Percentiles rank a stretch among this genome's conserved stretches.
phyloP scores from a whole-genome alignment of 2,888 invertebrate species.

The Diadegma fenestrale region DNA sequence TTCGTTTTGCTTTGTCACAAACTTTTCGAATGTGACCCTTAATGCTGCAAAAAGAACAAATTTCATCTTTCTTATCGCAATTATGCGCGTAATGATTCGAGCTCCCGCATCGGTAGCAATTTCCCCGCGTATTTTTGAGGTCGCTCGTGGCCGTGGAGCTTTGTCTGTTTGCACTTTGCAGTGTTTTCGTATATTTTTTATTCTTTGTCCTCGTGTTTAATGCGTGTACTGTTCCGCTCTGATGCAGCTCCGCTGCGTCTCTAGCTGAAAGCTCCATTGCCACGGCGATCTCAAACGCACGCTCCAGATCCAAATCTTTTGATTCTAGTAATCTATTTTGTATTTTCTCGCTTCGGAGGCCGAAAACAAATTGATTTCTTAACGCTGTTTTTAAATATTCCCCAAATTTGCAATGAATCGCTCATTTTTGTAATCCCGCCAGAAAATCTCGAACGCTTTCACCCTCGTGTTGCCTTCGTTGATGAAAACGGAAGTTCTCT shows the following conservation, averaged over 20 bases:
- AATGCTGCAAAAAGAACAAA: constrained; percentile 30
- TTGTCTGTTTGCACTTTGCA: neutral
- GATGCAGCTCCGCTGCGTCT: constrained; percentile 71
- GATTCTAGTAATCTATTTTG: constrained; percentile 74
- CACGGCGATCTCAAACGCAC: constrained; percentile 71
- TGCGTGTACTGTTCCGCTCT: constrained; percentile 18
- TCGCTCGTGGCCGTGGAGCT: constrained; percentile 29
- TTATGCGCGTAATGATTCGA: constrained; percentile 23
- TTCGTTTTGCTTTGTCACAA: constrained; percentile 24
- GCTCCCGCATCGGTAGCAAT: constrained; percentile 39
- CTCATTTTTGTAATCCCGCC: too few species aligned
- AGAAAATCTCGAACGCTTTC: too few species aligned
- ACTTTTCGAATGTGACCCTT: constrained; percentile 37
- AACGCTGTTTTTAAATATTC: constrained; percentile 74
- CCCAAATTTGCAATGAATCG: too few species aligned
- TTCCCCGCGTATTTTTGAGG: constrained; percentile 10
- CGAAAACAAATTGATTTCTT: constrained; percentile 76
- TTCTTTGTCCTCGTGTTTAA: neutral
- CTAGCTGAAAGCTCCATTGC: constrained; percentile 72
- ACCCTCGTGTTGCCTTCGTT: too few species aligned
- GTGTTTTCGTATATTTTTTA: neutral
- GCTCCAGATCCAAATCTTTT: constrained; percentile 69
- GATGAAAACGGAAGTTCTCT: too few species aligned
- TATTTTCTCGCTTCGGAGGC: constrained; percentile 70
- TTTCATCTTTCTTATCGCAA: constrained; percentile 38